Base-by-base conservation (phyloP, 2,113 vertebrate species). In the Tretioscincus oriximinensis region DNA sequence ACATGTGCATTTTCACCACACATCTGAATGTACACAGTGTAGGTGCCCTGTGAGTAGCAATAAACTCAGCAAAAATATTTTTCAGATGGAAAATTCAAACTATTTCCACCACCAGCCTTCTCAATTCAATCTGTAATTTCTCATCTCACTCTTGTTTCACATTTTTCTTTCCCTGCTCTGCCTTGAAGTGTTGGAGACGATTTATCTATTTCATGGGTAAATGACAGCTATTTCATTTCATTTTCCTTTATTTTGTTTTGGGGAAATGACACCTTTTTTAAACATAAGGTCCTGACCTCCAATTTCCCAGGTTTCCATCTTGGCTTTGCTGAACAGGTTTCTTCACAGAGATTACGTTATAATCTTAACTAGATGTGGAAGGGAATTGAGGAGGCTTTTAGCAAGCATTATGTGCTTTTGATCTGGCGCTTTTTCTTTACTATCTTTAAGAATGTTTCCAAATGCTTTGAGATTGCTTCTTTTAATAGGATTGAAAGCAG, bases 311-410 rank as follows among this genome's bases (percentile, higher is more conserved):
- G 14, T 85, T 79, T 85, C 86, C 80, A 66, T 76, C 77, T 82
- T 45, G 29, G 16, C 85, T 87, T 87, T 84, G 73, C 89, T 82
- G 80, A 90, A 83, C 49, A 80, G 78, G 80, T 76, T 73, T 77
- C 81, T 84, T 88, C 77, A 54, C 61, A 61, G 82, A 88, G 87
- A 93, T 91, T 88, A 86, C 65, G 80, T n/a, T 63, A 66, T 92
- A 81, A 91, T 91, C 88, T 91, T 92, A 87, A 90, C 91, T 91
- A 92, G 85, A 83, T 91, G 90, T 78, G 80, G 85, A 87, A 85
- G 88, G 78, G 87, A 91, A 87, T 78, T 88, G 87, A 61, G 76
- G 63, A 76, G 35, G 81, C 71, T 88, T 91, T 91, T 80, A 90
- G 83, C 64, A 22, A 60, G 81, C 60, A 71, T 92, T 91, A 88